phyloP scores from a whole-genome alignment of 2,113 vertebrate species.

The Pygoscelis antarcticus region DNA sequence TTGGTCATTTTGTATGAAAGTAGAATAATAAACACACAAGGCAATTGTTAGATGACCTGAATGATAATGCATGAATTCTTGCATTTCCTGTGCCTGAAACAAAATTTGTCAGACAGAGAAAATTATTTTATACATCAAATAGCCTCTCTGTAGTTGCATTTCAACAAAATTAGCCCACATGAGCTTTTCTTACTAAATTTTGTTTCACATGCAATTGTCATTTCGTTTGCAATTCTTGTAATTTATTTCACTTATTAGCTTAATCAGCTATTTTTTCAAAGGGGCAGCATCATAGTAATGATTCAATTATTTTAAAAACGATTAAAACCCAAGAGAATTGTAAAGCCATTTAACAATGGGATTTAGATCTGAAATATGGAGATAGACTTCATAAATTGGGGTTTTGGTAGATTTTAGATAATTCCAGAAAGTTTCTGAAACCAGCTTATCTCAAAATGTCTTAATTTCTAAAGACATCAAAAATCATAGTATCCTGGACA shows the following conservation, averaged over 20 bases:
- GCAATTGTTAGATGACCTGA: neutral
- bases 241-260: neutral
- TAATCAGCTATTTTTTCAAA: neutral
- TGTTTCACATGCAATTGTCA: neutral
- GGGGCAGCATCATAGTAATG: neutral
- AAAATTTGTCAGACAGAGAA: neutral
- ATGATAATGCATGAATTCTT: neutral
- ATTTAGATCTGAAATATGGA: neutral
- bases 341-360: neutral
- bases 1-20: neutral
- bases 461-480: neutral
- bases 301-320: neutral
- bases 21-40: neutral
- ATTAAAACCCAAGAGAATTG: fast-evolving
- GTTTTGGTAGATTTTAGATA: neutral
- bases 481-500: neutral
- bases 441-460: neutral
- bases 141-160: neutral
- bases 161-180: neutral
- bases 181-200: neutral
- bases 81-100: neutral
- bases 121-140: neutral
- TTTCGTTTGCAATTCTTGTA: neutral
- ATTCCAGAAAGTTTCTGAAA: neutral
- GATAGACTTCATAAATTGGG: neutral